Evolutionary conservation across 2,888 invertebrate species (phyloP), one percentile per base, ranked within the genome.

Genomic region (Ectobius pallidus): DNA sequence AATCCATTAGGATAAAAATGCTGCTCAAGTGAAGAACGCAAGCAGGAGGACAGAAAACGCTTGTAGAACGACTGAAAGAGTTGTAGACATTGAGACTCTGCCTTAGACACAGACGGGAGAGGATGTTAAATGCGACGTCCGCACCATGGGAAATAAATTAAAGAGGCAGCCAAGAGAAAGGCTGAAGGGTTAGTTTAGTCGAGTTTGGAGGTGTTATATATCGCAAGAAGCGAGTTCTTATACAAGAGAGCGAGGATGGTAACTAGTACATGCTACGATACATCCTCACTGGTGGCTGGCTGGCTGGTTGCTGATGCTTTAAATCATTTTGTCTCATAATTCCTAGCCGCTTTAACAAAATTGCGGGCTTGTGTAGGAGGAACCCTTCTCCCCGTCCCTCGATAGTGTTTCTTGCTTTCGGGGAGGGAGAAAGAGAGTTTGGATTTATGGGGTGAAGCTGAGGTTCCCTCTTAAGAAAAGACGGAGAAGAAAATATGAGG

Each of bases 241-340:
- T 32, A 32, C 18, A 16, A 32, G n/a, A 20, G 32, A 32, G n/a
- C 32, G 32, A n/a, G 32, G n/a, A n/a, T n/a, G n/a, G n/a, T n/a
- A n/a, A n/a, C n/a, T 30, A 39, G 62, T 39, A 3, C 18, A 18
- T 62, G 11, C 34, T 62, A 62, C 39, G 20, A 39, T 61, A 30
- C 61, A 30, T 61, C 61, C 30, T n/a, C 30, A 30, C 30, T 61
- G 62, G 22, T 22, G n/a, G n/a, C n/a, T n/a, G n/a, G n/a, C n/a
- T n/a, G n/a, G 25, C n/a, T 30, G 65, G 44, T n/a, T 65, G 65
- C 44, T 65, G 65, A 65, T 44, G 27, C 44, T 25, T 25, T 67
- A 67, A 67, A 67, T 67, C 67, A 67, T 67, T 67, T 67, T 67
- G 67, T 49, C 67, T 67, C 67, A 67, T 67, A 67, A 67, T 67